phyloP scores from a whole-genome alignment of 2,113 vertebrate species.

The Crocuta crocuta region DNA sequence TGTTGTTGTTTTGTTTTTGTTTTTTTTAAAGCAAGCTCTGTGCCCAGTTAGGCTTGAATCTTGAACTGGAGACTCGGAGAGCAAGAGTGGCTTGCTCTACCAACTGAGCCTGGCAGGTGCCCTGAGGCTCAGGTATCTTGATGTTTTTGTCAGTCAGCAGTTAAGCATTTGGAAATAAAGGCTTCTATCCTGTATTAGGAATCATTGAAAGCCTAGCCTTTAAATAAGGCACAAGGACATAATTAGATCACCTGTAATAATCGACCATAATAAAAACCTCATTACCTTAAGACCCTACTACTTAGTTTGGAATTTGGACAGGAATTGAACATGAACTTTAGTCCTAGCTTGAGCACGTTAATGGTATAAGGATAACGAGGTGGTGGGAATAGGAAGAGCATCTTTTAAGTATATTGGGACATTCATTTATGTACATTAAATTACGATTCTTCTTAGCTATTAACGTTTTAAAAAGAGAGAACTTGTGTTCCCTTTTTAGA shows the following conservation, averaged over 20 bases:
- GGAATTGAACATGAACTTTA: not conserved
- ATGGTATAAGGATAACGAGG: not conserved
- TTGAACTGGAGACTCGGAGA: no score
- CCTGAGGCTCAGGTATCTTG: not conserved
- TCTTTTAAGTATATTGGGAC: not conserved
- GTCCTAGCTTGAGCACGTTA: not conserved
- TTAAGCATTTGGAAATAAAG: not conserved
- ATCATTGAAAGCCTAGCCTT: not conserved
- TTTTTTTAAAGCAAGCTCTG: not conserved
- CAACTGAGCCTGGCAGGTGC: not conserved
- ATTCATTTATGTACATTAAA: not conserved
- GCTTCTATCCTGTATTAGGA: not conserved
- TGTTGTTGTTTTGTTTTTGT: not conserved
- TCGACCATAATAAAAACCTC: not conserved
- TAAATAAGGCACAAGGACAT: not conserved
- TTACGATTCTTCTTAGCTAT: not conserved
- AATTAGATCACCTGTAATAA: not conserved
- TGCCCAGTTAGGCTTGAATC: no score
- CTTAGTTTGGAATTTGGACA: constrained; percentile 27
- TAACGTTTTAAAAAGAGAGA: not conserved
- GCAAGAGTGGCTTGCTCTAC: not conserved
- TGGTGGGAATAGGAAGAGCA: not conserved
- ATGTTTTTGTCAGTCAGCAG: not conserved
- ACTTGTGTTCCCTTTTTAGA: not conserved
- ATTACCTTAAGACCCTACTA: not conserved